phyloP scores from a whole-genome alignment of 2,113 vertebrate species.

The Triplophysa tibetana region DNA sequence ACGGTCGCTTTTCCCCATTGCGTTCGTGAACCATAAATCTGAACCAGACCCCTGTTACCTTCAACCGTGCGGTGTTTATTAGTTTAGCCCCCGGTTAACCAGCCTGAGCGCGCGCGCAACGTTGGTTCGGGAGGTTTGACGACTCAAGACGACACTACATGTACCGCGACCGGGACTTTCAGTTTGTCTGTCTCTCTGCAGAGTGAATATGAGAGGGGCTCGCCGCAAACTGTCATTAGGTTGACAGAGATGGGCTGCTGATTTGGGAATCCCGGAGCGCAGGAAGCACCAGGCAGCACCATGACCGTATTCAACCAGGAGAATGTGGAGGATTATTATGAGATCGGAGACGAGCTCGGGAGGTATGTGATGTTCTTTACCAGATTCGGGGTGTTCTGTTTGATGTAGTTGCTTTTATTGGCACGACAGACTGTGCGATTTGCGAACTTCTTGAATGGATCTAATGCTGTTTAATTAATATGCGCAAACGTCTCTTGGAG shows the following conservation, averaged over 20 bases:
- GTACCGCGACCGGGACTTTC: neutral
- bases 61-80: neutral
- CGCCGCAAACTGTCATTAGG: constrained; percentile 63
- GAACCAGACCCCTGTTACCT: constrained; percentile 2
- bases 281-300: constrained; percentile 70
- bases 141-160: neutral
- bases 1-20: neutral
- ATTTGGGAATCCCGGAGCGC: constrained; percentile 53
- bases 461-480: neutral
- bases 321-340: constrained; percentile 92
- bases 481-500: neutral
- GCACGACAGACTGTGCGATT: neutral
- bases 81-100: neutral
- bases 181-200: constrained; percentile 23
- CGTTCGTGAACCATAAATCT: neutral
- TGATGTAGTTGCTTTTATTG: too few species aligned
- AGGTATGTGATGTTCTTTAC: constrained; percentile 73
- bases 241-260: constrained; percentile 68
- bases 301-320: constrained; percentile 94
- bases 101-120: neutral
- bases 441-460: neutral
- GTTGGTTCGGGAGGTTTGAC: neutral
- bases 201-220: constrained; percentile 66
- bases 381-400: neutral
- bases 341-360: constrained; percentile 90